Percentiles rank a stretch among this genome's conserved stretches.
Evolutionary conservation across 2,888 invertebrate genomes (phyloP).

Genomic region (Sphaeridia pumilis): DNA sequence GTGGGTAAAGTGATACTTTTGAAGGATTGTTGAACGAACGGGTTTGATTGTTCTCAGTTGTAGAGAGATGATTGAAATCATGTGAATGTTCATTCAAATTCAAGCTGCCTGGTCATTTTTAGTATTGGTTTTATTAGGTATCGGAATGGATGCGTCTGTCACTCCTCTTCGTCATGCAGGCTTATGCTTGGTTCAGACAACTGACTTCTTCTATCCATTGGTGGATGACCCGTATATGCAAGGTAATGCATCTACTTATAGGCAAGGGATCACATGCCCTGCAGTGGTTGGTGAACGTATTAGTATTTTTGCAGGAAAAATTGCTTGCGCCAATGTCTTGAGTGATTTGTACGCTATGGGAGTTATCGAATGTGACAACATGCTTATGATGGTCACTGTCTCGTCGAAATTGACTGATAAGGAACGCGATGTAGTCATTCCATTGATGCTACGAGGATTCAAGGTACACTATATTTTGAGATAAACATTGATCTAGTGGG

Average conservation of each 20-base stretch:
- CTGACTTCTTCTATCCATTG: conserved; percentile 76
- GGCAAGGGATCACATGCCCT: background rate
- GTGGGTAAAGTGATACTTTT: conserved; percentile 28
- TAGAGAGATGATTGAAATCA: too few relatives aligned
- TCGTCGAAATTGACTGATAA: conserved; percentile 83
- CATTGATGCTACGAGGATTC: conserved; percentile 82
- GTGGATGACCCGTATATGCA: conserved; percentile 74
- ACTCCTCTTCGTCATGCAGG: conserved; percentile 61
- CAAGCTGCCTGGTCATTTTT: too few relatives aligned
- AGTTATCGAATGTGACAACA: conserved; percentile 85
- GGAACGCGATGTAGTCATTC: conserved; percentile 78
- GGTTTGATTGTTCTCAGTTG: too few relatives aligned
- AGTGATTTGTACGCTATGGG: conserved; percentile 93
- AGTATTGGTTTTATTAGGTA: too few relatives aligned
- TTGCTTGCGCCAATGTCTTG: conserved; percentile 84
- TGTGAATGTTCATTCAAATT: too few relatives aligned
- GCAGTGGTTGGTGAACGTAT: background rate
- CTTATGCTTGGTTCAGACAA: conserved; percentile 65
- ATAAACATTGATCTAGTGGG: too few relatives aligned
- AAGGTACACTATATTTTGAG: conserved; percentile 44
- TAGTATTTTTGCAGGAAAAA: conserved; percentile 56
- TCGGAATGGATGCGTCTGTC: conserved; percentile 75
- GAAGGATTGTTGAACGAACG: too few relatives aligned
- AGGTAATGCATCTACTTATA: conserved; percentile 45
- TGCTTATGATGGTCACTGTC: conserved; percentile 80